Evolutionary conservation across 2,888 invertebrate genomes (phyloP), one percentile per base, ranked within the genome.

Genomic region (Uloborus plumipes): DNA sequence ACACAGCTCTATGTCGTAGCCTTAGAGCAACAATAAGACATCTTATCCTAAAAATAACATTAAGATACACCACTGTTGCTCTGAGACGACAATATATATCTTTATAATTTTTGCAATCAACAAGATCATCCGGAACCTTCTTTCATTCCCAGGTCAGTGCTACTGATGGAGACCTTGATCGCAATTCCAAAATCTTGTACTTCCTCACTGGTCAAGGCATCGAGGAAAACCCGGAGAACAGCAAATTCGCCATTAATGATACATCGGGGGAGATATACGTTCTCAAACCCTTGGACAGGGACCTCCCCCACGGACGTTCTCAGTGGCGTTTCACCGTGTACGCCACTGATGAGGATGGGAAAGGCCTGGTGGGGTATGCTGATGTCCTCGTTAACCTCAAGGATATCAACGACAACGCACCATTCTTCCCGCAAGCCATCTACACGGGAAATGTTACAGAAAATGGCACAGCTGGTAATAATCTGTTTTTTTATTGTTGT

Each of bases 311-410:
- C 89, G 98, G 98, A 22, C 92, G 97, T 85, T 96, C 97, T 0
- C 96, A 96, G 88, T 97, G 96, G 96, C 92, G 96, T 86, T 97
- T 97, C 89, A 97, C 97, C 2, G 96, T 97, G 16, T 97, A 97
- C 89, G 97, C 97, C 66, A 96, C 97, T 90, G 97, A 97, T 88
- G 96, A 97, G 90, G 95, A 96, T 49, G 97, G 97, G 73, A 96
- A 96, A 90, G 97, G 96, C 77, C 92, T 97, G 51, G 97, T 97
- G 65, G 98, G 98, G 81, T 98, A 97, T 89, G 97, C 97, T 84
- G 97, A 97, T 90, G 97, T 98, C 55, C 96, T 97, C 92, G 97
- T 98, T 85, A 96, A 96, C 90, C 93, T 98, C 73, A 96, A 96
- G 90, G 98, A 98, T 89, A 97, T 98, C 89, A 98, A 98, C 91